Conservation (phyloP, 1,140 invertebrate species). For the Drosophila auraria region DNA sequence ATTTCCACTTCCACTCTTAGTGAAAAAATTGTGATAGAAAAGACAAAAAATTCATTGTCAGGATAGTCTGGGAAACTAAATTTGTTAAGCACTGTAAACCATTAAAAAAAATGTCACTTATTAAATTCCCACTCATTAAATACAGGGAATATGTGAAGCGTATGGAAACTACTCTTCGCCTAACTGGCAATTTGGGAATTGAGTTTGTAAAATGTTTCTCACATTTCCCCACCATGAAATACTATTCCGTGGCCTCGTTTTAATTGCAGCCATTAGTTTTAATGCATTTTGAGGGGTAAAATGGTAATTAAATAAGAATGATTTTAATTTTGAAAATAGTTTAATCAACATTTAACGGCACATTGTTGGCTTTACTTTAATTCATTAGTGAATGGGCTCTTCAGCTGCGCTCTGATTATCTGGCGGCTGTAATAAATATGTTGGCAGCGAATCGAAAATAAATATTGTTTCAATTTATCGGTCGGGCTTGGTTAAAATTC, state of each 20-base stretch:
- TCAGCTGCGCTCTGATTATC: slow-evolving; percentile 24
- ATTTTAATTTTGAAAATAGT: neutral
- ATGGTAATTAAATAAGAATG: neutral
- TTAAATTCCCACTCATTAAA: slow-evolving; percentile 11
- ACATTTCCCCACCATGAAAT: slow-evolving; percentile 15
- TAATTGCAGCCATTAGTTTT: neutral
- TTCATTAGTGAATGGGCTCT: slow-evolving; percentile 23
- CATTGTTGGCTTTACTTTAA: slow-evolving; percentile 2
- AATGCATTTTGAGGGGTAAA: neutral
- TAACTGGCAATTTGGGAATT: slow-evolving; percentile 20
- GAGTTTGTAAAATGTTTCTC: neutral
- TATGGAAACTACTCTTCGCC: slow-evolving; percentile 4
- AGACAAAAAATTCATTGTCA: neutral
- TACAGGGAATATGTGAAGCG: slow-evolving; percentile 6
- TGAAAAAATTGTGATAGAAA: neutral
- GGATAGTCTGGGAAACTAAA: neutral
- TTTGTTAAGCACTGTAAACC: neutral
- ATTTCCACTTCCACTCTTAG: no score
- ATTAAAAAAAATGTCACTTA: slow-evolving; percentile 11
- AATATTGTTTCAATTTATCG: slow-evolving; percentile 73
- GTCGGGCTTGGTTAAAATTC: slow-evolving; percentile 53
- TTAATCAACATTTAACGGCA: neutral
- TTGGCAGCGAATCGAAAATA: slow-evolving; percentile 69
- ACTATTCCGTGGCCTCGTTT: neutral
- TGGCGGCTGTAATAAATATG: slow-evolving; percentile 68